Evolutionary conservation across 2,797 vertebrate genomes (phyloP).

Genomic region (Melanogrammus aeglefinus): DNA sequence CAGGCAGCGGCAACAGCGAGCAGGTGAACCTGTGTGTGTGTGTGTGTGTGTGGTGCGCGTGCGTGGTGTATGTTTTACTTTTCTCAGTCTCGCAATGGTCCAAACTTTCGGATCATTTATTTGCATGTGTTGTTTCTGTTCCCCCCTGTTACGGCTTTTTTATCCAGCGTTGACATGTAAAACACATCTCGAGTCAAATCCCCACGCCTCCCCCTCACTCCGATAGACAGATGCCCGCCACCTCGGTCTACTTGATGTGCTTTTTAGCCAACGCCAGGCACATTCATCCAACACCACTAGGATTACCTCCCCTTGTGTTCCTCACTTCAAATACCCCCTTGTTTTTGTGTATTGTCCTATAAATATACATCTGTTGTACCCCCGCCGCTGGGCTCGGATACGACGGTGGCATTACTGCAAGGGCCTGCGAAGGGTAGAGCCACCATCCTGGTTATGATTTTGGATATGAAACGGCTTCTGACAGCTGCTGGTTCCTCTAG

Average conservation of each 20-base stretch:
- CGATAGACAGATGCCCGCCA: slow-evolving; percentile 29
- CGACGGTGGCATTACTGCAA: neutral
- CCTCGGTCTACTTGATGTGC: slow-evolving; percentile 26
- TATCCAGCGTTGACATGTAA: no score
- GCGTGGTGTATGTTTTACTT: no score
- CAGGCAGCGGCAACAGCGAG: no score
- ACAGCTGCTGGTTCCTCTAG: slow-evolving; percentile 32
- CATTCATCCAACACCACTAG: slow-evolving; percentile 37
- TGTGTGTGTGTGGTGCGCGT: no score
- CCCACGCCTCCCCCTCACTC: no score
- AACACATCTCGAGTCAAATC: no score
- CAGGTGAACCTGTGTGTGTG: no score
- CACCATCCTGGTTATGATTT: slow-evolving; percentile 20
- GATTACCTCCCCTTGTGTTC: slow-evolving; percentile 44
- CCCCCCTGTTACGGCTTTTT: no score
- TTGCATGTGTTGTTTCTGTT: no score
- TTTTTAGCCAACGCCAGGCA: slow-evolving; percentile 28
- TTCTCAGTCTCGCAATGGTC: no score
- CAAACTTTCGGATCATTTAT: no score
- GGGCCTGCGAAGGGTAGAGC: slow-evolving; percentile 45
- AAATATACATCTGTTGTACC: slow-evolving; percentile 48
- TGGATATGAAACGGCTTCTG: slow-evolving; percentile 5
- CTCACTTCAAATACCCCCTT: slow-evolving; percentile 42
- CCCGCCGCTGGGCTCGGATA: neutral
- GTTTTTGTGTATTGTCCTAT: slow-evolving; percentile 29